phyloP scores from a whole-genome alignment of 1,140 invertebrate genomes.

The Micrasema minimum region DNA sequence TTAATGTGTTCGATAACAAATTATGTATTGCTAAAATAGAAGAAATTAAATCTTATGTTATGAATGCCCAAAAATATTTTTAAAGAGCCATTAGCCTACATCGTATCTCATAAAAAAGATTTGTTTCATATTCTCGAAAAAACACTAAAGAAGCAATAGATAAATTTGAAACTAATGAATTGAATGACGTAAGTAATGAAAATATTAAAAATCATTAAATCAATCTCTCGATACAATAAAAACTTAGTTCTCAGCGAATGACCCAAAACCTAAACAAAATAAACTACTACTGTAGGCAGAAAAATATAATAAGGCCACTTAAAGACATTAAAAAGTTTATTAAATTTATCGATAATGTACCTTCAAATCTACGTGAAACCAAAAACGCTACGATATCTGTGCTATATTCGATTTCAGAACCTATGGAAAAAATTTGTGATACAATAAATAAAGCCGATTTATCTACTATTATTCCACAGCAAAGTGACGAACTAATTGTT shows the following conservation, averaged over 20 bases:
- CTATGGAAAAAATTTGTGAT: constrained; percentile 45
- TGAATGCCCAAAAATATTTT: constrained; percentile 58
- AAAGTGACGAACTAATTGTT: constrained; percentile 34
- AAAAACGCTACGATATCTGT: background rate
- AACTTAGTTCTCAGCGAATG: constrained; percentile 56
- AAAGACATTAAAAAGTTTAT: constrained; percentile 45
- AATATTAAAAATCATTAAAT: constrained; percentile 40
- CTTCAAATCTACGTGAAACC: background rate
- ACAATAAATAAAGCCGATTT: constrained; percentile 42
- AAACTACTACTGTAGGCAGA: constrained; percentile 42
- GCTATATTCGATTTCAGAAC: background rate
- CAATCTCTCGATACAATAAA: constrained; percentile 43
- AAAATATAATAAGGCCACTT: constrained; percentile 43
- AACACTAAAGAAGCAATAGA: constrained; percentile 55
- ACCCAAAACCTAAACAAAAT: constrained; percentile 59
- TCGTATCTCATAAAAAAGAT: constrained; percentile 47
- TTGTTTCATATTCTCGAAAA: constrained; percentile 54
- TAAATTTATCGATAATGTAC: constrained; percentile 27
- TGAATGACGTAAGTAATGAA: constrained; percentile 34
- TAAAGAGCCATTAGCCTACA: constrained; percentile 54
- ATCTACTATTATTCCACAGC: background rate
- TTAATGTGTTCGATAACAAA: constrained; percentile 3
- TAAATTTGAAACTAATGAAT: constrained; percentile 41
- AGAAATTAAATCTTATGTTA: constrained; percentile 57
- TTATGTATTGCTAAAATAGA: constrained; percentile 54